phyloP scores from a whole-genome alignment of 2,888 invertebrate species.

The Troilus luridus region DNA sequence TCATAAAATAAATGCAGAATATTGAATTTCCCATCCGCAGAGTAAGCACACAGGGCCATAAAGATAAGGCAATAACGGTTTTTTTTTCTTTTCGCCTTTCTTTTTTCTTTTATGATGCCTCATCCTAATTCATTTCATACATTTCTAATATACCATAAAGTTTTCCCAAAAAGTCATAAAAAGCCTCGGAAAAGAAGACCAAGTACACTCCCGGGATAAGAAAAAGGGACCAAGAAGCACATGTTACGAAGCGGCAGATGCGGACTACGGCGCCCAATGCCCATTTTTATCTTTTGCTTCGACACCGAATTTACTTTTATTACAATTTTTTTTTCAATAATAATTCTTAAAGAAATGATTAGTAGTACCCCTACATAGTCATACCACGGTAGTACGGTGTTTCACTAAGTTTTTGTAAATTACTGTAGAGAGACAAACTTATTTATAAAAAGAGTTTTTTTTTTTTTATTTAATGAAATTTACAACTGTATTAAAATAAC shows the following conservation, averaged over 20 bases:
- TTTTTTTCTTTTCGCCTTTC: not conserved
- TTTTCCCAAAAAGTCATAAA: constrained; percentile 22
- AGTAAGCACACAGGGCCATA: not conserved
- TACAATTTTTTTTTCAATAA: not conserved
- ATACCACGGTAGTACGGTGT: too few species aligned
- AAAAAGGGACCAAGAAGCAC: not conserved
- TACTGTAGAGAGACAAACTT: too few species aligned
- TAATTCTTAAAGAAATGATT: not conserved
- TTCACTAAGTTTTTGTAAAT: too few species aligned
- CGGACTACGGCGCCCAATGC: not conserved
- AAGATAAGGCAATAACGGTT: not conserved
- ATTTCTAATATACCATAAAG: constrained; percentile 33
- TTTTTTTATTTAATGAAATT: too few species aligned
- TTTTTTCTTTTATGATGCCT: not conserved
- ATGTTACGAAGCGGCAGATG: not conserved
- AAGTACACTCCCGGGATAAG: not conserved
- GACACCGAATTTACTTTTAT: not conserved
- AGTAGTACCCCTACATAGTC: too few species aligned
- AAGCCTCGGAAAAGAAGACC: not conserved
- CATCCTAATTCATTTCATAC: constrained; percentile 16
- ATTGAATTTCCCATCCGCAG: not conserved
- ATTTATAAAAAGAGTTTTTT: too few species aligned
- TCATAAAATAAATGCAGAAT: not conserved
- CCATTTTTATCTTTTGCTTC: constrained; percentile 29
- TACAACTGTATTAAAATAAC: too few species aligned